Conservation (phyloP, 2,888 invertebrate genomes). For the Papilio elwesi region DNA sequence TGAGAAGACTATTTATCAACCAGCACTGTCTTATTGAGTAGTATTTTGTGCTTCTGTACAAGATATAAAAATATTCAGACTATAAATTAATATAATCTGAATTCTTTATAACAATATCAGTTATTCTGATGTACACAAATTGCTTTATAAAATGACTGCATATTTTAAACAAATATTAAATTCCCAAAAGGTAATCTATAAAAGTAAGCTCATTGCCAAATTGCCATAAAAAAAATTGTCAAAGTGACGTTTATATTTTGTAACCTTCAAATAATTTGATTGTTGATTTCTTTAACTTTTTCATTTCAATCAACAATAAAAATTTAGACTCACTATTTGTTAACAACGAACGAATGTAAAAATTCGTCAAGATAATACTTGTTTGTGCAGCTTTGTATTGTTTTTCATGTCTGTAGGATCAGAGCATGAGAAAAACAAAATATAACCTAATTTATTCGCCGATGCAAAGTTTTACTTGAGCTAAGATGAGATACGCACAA, state of each 20-base stretch:
- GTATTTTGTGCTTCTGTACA: neutral
- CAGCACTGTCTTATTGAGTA: constrained; percentile 1
- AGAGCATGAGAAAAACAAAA: constrained; percentile 10
- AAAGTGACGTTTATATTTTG: neutral
- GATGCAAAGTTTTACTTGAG: neutral
- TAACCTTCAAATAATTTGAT: neutral
- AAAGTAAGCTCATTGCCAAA: neutral
- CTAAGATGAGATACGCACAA: constrained; percentile 95
- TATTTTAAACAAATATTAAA: neutral
- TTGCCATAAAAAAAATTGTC: neutral
- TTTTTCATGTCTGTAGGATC: neutral
- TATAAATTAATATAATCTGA: neutral
- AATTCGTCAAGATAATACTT: neutral
- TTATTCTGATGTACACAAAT: neutral
- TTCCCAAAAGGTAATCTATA: neutral
- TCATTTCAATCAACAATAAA: neutral
- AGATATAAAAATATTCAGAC: neutral
- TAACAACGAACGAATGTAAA: neutral
- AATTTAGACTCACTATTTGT: neutral
- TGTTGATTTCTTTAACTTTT: neutral
- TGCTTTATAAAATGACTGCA: neutral
- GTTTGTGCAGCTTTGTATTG: neutral
- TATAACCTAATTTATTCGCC: constrained; percentile 14
- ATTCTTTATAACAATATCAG: neutral
- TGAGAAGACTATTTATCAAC: neutral